Conservation (phyloP, 2,797 vertebrate species). For the Onychomys torridus region DNA sequence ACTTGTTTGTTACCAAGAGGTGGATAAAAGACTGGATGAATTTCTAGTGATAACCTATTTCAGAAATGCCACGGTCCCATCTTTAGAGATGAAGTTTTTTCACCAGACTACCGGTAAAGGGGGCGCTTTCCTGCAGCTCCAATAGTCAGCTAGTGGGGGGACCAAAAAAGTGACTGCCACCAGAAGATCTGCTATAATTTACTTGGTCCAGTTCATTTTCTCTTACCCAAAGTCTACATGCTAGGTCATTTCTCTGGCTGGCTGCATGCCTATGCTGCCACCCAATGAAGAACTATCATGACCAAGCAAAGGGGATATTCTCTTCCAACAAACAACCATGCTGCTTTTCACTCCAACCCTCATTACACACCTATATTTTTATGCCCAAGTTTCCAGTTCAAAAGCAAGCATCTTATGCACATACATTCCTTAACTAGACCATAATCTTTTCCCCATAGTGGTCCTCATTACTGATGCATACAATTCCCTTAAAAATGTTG, state of each 20-base stretch:
- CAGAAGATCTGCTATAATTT: slow-evolving; percentile 94
- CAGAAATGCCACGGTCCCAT: slow-evolving; percentile 72
- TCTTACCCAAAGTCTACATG: background rate
- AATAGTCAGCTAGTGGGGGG: slow-evolving; percentile 95
- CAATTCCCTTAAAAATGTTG: background rate
- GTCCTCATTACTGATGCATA: background rate
- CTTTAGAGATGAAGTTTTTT: slow-evolving; percentile 97
- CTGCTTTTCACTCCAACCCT: background rate
- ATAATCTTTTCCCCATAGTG: background rate
- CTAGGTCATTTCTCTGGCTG: background rate
- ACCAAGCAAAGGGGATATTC: background rate
- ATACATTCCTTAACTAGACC: background rate
- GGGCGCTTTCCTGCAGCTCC: slow-evolving; percentile 95
- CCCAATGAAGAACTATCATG: background rate
- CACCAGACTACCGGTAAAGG: slow-evolving; percentile 94
- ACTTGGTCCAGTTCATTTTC: slow-evolving; percentile 83
- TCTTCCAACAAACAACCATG: background rate
- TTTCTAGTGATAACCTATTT: slow-evolving; percentile 90
- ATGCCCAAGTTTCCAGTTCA: background rate
- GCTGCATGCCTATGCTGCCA: background rate
- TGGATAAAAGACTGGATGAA: slow-evolving; percentile 90
- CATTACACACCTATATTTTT: background rate
- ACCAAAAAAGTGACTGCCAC: slow-evolving; percentile 90
- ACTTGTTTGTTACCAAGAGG: slow-evolving; percentile 87
- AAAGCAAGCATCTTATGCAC: background rate